A percentile compares a stretch with the other conserved stretches of the same genome.
These are phyloP conservation scores for Otolemur crassicaudatus DNA, from an alignment of 2,797 vertebrate species.

Conservation along the genomic window DNA sequence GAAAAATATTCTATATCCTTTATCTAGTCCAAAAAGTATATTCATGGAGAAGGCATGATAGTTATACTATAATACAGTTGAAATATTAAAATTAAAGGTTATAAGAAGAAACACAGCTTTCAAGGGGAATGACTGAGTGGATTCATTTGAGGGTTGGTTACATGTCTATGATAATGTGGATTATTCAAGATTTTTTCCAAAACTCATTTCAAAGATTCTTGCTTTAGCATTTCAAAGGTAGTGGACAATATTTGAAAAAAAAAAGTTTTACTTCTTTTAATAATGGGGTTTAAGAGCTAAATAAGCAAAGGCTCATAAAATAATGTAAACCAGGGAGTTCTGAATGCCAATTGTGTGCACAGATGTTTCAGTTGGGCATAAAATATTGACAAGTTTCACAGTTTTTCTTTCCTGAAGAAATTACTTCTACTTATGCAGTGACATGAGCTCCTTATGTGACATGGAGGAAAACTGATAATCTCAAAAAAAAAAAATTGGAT, in stretches of 20 bases:
- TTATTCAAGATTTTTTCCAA: conserved; percentile 60
- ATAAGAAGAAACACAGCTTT: conserved; percentile 76
- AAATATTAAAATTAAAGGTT: conserved; percentile 73
- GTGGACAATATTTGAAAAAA: conserved; percentile 55
- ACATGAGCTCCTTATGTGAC: conserved; percentile 46
- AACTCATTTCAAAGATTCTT: conserved; percentile 66
- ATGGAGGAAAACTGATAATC: conserved; percentile 41
- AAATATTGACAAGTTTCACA: neutral
- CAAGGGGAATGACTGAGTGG: conserved; percentile 60
- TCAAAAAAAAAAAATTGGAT: conserved; percentile 35
- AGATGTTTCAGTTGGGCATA: conserved; percentile 61
- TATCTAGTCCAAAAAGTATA: conserved; percentile 79
- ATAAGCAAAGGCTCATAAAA: conserved; percentile 69
- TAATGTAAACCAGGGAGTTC: conserved; percentile 54
- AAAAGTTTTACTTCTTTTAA: conserved; percentile 74
- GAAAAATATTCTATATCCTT: conserved; percentile 76
- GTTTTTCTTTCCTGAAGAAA: conserved; percentile 63
- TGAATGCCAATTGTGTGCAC: conserved; percentile 70
- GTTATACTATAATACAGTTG: conserved; percentile 48
- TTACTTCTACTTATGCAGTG: conserved; percentile 39
- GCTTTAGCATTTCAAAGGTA: conserved; percentile 80
- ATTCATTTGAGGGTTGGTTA: neutral
- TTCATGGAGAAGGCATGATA: neutral
- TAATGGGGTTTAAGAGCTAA: conserved; percentile 53
- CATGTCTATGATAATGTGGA: conserved; percentile 44